phyloP scores from a whole-genome alignment of 2,888 invertebrate genomes.

The Hypomecis atomaria region DNA sequence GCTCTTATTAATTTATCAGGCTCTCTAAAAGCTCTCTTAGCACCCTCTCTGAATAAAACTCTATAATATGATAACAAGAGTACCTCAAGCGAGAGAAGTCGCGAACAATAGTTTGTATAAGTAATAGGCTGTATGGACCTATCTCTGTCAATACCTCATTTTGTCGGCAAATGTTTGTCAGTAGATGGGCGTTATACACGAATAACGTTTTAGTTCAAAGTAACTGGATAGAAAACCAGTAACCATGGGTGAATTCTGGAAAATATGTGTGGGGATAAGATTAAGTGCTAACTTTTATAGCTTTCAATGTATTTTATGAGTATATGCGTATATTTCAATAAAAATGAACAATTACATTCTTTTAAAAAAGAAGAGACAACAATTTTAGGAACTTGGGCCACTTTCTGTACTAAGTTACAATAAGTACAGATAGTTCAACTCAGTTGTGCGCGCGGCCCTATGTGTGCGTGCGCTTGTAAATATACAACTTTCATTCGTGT shows the following conservation, averaged over 20 bases:
- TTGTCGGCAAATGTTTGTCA: conserved; percentile 31
- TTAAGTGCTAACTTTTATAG: conserved; percentile 6
- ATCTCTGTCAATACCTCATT: conserved; percentile 21
- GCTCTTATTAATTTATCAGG: too few species aligned
- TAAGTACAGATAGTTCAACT: too few species aligned
- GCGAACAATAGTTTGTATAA: neutral
- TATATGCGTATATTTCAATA: too few species aligned
- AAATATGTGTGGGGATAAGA: conserved; percentile 4
- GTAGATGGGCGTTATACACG: conserved; percentile 22
- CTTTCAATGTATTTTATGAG: neutral
- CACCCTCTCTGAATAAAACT: neutral
- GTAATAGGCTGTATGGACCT: neutral
- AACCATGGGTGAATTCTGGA: neutral
- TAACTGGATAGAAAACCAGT: neutral
- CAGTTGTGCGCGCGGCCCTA: too few species aligned
- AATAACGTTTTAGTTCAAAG: conserved; percentile 29
- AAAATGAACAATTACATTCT: too few species aligned
- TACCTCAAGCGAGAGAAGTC: neutral
- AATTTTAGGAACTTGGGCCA: too few species aligned
- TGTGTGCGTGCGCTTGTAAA: too few species aligned
- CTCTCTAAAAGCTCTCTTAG: neutral
- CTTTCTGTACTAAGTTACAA: too few species aligned
- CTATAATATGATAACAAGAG: neutral
- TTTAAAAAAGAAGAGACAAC: too few species aligned
- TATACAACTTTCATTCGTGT: too few species aligned